Base-by-base conservation (phyloP, 1,140 invertebrate species). In the Euwallacea fornicatus region DNA sequence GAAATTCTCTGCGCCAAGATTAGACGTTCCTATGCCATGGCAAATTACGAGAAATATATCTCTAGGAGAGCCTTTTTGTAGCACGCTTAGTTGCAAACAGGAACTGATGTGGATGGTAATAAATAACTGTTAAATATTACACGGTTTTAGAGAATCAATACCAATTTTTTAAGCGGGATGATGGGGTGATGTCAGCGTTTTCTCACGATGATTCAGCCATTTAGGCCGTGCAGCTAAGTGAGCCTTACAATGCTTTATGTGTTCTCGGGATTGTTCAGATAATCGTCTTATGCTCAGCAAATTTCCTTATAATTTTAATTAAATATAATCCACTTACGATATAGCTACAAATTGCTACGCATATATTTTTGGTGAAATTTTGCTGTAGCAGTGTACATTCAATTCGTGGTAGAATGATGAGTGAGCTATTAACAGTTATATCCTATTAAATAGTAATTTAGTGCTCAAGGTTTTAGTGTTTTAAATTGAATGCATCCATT, bases 141-240 rank as follows among this genome's bases (percentile, higher is more conserved):
- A 56, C 54, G 54, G 54, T 56, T 56, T 56, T 13, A 56, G 11
- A 56, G 16, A 15, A 16, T 56, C 54, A 21, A 56, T 56, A 56
- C 16, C 16, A n/a, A 56, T 56, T 56, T 50, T 56, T 56, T 13
- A 56, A 15, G 16, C 16, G 11, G 11, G 11, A 21, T 9, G 46
- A 50, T 50, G 46, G 11, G 8, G 16, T 56, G 54, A 56, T 15
- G 54, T 56, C 9, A 15, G 54, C 54, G 16, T n/a, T 56, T 56
- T 56, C 54, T 56, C 54, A 56, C 16, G 54, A 16, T 56, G 54
- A 56, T 56, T 56, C 54, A 56, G 54, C 54, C 16, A 3, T 21
- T 56, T 56, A 2, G 16, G 54, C 16, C 21, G 21, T 56, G 46
- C 46, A 50, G 9, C 46, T 15, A 50, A 50, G 6, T 50, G 54